Evolutionary conservation across 2,888 invertebrate genomes (phyloP).

Genomic region (Aricia artaxerxes): DNA sequence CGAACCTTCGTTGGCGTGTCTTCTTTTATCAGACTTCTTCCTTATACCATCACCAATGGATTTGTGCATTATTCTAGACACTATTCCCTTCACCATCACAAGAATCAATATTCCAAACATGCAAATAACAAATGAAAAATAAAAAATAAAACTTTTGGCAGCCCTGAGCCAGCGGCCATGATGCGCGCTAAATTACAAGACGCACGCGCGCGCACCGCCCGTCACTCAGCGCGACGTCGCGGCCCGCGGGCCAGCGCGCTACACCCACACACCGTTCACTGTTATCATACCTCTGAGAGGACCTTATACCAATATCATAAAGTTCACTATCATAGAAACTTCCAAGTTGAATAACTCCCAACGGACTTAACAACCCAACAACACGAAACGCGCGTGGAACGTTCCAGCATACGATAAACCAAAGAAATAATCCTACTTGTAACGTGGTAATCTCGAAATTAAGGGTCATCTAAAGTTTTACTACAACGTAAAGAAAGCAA

Average conservation of each 20-base stretch:
- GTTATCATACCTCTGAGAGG: background rate
- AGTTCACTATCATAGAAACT: background rate
- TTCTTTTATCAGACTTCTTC: no score
- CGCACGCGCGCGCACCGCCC: constrained; percentile 53
- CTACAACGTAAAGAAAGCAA: no score
- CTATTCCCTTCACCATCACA: no score
- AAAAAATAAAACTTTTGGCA: constrained; percentile 26
- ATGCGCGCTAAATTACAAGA: constrained; percentile 41
- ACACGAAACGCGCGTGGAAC: background rate
- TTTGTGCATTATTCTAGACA: no score
- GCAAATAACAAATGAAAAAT: background rate
- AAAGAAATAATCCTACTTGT: background rate
- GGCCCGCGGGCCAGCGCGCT: constrained; percentile 76
- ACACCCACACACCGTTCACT: constrained; percentile 4
- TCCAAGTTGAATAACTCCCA: background rate
- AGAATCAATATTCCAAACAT: background rate
- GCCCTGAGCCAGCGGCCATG: constrained; percentile 36
- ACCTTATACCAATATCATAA: background rate
- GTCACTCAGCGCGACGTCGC: constrained; percentile 65
- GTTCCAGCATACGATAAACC: background rate
- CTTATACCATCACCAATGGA: no score
- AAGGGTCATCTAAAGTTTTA: background rate
- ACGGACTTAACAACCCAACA: background rate
- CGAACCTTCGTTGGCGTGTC: no score
- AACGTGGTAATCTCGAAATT: background rate